Base-by-base conservation (phyloP, 1,140 invertebrate genomes). In the Euglossa dilemma region DNA sequence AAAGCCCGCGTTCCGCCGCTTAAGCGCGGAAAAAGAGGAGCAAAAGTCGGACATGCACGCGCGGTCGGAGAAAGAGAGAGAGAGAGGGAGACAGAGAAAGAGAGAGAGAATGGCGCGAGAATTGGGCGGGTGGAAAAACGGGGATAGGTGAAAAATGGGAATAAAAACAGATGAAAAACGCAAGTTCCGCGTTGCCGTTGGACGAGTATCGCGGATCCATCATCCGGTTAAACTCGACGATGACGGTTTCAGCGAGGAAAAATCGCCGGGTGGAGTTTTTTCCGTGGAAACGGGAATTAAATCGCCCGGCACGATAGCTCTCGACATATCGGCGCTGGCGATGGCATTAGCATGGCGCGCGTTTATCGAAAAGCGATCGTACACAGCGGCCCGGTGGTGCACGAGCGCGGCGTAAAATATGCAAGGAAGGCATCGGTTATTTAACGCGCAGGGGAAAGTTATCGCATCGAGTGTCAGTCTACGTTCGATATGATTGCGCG, bases 401-500 rank as follows among this genome's bases (percentile, higher is more conserved):
- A 9, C 4, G 2, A 28, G 36, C 45, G 2, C 23, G 67, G 18
- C 43, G 79, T 80, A 63, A 80, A 74, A 74, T 64, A 73, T 64
- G 59, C 79, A 74, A 80, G 70, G 50, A 45, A 23, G 57, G n/a
- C 50, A 74, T 54, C 36, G 45, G 50, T 74, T 80, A 80, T 74
- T 74, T 72, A 64, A 80, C 69, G 12, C 6, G 36, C 18, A 45
- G 59, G n/a, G 47, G 47, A 61, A 80, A 64, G 59, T 74, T 64
- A 80, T 64, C 50, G 69, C 25, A 16, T 45, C 16, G 54, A 52
- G 18, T 54, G 70, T 74, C 70, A 59, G 59, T 56, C 47, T 43
- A 18, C 28, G 72, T 83, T 83, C 81, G 59, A 74, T 83, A 86
- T 73, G 72, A 87, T 81, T 79, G 74, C 43, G 16, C 63, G 75